Conservation (phyloP, 2,797 vertebrate genomes). For the Amblyopsis hoosieri region DNA sequence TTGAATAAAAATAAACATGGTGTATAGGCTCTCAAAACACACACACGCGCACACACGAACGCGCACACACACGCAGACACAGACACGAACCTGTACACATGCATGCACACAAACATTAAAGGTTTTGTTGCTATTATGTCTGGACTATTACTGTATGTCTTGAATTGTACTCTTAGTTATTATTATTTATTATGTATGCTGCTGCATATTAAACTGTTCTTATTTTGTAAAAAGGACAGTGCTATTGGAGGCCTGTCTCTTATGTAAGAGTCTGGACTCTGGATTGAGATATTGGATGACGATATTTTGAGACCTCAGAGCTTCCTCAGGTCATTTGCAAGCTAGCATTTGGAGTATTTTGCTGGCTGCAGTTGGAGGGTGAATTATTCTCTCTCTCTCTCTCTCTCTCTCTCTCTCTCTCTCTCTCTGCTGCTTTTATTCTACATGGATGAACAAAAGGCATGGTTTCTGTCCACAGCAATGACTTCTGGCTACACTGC, state of each 20-base stretch:
- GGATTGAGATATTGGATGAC: background rate
- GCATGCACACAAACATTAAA: no score
- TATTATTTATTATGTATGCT: no score
- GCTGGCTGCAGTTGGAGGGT: slow-evolving; percentile 4
- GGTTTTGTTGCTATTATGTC: no score
- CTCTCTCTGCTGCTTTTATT: slow-evolving; percentile 61
- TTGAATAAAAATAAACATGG: no score
- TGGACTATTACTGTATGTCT: no score
- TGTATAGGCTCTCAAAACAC: no score
- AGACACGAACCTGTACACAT: no score
- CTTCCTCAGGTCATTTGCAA: slow-evolving; percentile 24
- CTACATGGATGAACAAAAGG: slow-evolving; percentile 61
- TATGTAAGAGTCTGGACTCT: slow-evolving; percentile 2
- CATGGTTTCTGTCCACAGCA: slow-evolving; percentile 12
- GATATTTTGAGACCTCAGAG: slow-evolving; percentile 24
- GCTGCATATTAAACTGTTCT: no score
- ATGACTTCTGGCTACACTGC: slow-evolving; percentile 23
- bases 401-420: slow-evolving; percentile 32
- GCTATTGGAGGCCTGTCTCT: background rate
- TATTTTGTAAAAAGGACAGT: background rate
- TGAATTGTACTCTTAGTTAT: no score
- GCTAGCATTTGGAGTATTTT: background rate
- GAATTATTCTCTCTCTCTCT: slow-evolving; percentile 28
- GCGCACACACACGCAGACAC: no score
- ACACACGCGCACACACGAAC: no score